A percentile compares a stretch with the other conserved stretches of the same genome.
Conservation (phyloP, 2,113 vertebrate species). For the Ictalurus punctatus region DNA sequence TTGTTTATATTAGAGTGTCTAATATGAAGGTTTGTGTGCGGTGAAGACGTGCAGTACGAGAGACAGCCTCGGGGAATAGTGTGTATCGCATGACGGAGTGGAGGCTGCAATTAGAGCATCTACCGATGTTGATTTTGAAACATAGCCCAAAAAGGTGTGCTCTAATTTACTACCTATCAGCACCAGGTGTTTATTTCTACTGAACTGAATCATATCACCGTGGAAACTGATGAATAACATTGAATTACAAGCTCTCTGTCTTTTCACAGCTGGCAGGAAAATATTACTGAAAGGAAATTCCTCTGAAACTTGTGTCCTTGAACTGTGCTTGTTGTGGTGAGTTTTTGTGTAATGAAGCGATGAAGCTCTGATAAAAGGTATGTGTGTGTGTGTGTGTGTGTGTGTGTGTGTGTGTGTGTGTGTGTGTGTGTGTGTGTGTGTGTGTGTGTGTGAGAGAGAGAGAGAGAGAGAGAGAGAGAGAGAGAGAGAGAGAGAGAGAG, state of each 20-base stretch:
- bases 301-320: not conserved
- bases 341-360: not conserved
- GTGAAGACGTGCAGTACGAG: not conserved
- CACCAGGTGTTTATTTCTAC: constrained; percentile 38
- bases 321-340: not conserved
- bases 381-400: not conserved
- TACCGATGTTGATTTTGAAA: not conserved
- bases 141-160: not conserved
- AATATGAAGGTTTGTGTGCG: not conserved
- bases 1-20: not conserved
- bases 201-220: constrained; percentile 31
- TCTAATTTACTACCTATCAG: not conserved
- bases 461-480: too few species aligned
- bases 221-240: constrained; percentile 22
- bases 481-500: not conserved
- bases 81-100: not conserved
- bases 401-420: too few species aligned
- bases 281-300: constrained; percentile 18
- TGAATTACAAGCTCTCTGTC: not conserved
- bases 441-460: too few species aligned
- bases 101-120: not conserved
- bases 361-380: not conserved
- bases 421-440: too few species aligned
- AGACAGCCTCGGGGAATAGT: not conserved
- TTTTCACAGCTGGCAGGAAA: constrained; percentile 18